Evolutionary conservation across 2,113 vertebrate genomes (phyloP), one percentile per base, ranked within the genome.

Genomic region (Marmota flaviventris): DNA sequence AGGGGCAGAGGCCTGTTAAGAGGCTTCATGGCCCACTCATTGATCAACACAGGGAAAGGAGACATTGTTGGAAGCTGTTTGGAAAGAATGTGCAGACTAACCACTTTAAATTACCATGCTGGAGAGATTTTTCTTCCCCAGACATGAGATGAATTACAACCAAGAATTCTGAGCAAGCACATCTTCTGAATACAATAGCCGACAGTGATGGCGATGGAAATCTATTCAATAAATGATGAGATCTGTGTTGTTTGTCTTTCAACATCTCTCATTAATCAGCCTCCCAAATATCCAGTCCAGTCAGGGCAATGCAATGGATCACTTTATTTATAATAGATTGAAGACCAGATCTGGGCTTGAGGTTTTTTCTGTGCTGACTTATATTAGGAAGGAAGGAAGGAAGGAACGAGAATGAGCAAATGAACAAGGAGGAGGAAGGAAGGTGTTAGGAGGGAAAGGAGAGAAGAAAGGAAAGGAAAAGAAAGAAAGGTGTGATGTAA

Each of bases 141-240:
- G 96, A 97, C 96, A 97, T 98, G 95, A 77, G 73, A 98, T 76
- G 97, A 98, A 97, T 98, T 97, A 96, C 94, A 98, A 97, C 88
- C 95, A 98, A 98, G 97, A 98, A 82, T 85, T 95, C 94, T 97
- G 95, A 98, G 95, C 89, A 98, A 97, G 96, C 96, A 98, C 77
- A 92, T 95, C 97, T 98, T 96, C 92, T 92, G 94, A 95, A 97
- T 93, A 96, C 10, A 90, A 78, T n/a, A 61, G n/a, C 39, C 39
- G 27, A 27, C 12, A 45, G 58, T 27, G 67, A 90, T 10, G 34
- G 39, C 34, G 32, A 25, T 70, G 27, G 63, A 84, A 91, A 77
- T 91, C 0, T 70, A 61, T 63, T 87, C 86, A 72, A 56, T 79
- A 69, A 86, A 79, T 79, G n/a, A 56, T 51, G 48, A 89, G 76